Evolutionary conservation across 2,888 invertebrate genomes (phyloP).

Genomic region (Melikaiella ostensackeni): DNA sequence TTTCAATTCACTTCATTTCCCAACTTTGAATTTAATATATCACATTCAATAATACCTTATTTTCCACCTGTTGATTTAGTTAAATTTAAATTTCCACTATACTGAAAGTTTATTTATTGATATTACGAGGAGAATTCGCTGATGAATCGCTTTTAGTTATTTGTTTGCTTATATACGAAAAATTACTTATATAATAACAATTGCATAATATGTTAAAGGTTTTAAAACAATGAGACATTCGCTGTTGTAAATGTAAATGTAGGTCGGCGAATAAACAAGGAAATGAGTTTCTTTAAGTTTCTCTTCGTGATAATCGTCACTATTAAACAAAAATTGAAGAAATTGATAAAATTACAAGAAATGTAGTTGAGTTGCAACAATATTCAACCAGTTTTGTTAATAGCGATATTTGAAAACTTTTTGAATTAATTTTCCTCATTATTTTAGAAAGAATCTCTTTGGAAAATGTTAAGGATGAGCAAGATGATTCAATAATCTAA

Average conservation of each 20-base stretch:
- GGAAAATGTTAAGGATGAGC: too few species aligned
- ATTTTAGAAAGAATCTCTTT: too few species aligned
- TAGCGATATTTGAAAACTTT: too few species aligned
- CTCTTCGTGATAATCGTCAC: not conserved
- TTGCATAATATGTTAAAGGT: constrained; percentile 14
- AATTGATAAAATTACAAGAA: not conserved
- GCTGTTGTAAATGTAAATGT: not conserved
- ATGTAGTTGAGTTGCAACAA: not conserved
- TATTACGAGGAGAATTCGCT: not conserved
- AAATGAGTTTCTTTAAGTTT: not conserved
- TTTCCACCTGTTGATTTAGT: too few species aligned
- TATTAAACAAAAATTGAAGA: not conserved
- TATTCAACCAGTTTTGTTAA: not conserved
- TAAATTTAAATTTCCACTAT: not conserved
- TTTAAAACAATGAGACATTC: constrained; percentile 9
- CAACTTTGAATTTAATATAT: too few species aligned
- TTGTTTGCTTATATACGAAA: not conserved
- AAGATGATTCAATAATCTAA: not conserved
- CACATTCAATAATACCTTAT: too few species aligned
- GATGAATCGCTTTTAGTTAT: not conserved
- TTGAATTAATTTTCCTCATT: too few species aligned
- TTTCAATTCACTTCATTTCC: too few species aligned
- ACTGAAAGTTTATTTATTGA: not conserved
- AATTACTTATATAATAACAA: not conserved
- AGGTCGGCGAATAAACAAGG: not conserved